phyloP scores from a whole-genome alignment of 2,888 invertebrate genomes.

The Furcula furcula region DNA sequence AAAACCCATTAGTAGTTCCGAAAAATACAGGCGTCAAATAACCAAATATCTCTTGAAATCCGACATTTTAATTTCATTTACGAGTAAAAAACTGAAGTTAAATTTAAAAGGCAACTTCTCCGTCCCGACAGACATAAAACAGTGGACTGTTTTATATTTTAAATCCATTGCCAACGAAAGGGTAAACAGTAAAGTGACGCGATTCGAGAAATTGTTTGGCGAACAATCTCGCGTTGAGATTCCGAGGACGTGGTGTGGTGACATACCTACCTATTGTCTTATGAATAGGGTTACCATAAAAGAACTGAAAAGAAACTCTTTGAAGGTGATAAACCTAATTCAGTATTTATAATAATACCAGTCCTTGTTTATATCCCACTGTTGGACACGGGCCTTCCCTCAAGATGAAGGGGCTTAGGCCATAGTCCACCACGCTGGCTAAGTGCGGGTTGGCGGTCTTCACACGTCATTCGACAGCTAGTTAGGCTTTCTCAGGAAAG shows the following conservation, averaged over 20 bases:
- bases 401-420: too few relatives aligned
- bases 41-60: neutral
- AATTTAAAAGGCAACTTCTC: conserved; percentile 12
- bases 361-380: too few relatives aligned
- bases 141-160: conserved; percentile 6
- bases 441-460: too few relatives aligned
- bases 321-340: too few relatives aligned
- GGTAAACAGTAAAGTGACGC: conserved; percentile 18
- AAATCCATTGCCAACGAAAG: conserved; percentile 16
- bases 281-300: conserved; percentile 10
- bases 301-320: too few relatives aligned
- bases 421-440: too few relatives aligned
- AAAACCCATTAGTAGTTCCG: too few relatives aligned
- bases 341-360: too few relatives aligned
- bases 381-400: too few relatives aligned
- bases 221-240: conserved; percentile 20
- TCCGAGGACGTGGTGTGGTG: conserved; percentile 10
- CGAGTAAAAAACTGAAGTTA: conserved; percentile 11
- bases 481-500: too few relatives aligned
- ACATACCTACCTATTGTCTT: conserved; percentile 4
- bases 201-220: conserved; percentile 25
- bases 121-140: neutral
- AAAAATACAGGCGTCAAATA: neutral
- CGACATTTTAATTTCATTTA: conserved; percentile 5
- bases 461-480: too few relatives aligned